Base-by-base conservation (phyloP, 2,113 vertebrate genomes). In the Leucoraja erinaceus region DNA sequence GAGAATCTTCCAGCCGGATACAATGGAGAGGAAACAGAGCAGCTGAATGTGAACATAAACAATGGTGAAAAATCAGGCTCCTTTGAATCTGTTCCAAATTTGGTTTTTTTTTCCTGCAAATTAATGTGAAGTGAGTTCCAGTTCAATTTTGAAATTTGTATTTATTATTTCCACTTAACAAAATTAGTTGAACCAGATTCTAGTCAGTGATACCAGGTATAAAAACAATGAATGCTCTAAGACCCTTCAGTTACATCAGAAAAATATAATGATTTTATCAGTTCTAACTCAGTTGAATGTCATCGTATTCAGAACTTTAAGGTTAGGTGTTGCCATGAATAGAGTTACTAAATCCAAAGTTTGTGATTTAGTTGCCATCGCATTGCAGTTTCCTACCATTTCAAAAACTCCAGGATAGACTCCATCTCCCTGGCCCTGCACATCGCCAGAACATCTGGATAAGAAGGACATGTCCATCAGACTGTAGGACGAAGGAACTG, bases 21-120 rank as follows among this genome's bases (percentile, higher is more conserved):
- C 28, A 22, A 28, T 28, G 79, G 28, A 63, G 25, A 66, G n/a
- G 28, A 63, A 63, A 88, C 59, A 31, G 56, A 12, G 1, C 5
- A 14, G 18, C 12, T 31, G 56, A 63, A 54, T 22, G 20, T 56
- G 79, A 31, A 88, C 81, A 61, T 61, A 86, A 61, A 86, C 28
- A 86, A 12, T 86, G 11, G 4, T 86, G 25, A 86, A 61, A 61
- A 83, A 83, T 81, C 38, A 81, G 78, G 78, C 38, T 54, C 1
- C 16, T 47, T 81, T 81, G 78, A 81, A 81, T 83, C 56, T 61
- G 56, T 86, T 86, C 81, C 56, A 86, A 61, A 61, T 86, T 86
- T 59, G 59, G 18, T 5, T 16, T 86, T 59, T 86, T 79, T 83
- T 28, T 86, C 28, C 25, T 86, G 54, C 22, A 86, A 59, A 61